Conservation (phyloP, 2,113 vertebrate genomes). For the Pitta sordida region DNA sequence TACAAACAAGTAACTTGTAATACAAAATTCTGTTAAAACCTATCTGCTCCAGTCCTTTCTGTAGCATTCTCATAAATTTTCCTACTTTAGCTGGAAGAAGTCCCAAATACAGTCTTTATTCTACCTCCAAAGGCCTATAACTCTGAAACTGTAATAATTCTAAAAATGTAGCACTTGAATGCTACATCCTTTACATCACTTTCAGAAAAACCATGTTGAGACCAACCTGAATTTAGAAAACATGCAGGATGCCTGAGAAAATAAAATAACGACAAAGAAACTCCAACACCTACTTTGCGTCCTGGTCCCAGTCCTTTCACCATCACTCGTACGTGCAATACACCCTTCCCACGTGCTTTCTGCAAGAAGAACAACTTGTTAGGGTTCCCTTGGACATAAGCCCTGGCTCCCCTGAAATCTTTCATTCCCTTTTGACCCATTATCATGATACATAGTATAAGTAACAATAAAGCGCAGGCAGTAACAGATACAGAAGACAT, state of each 20-base stretch:
- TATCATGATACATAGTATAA: background rate
- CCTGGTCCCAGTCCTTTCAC: constrained; percentile 94
- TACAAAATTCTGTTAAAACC: background rate
- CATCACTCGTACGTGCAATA: constrained; percentile 83
- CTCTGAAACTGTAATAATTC: background rate
- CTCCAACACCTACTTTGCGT: constrained; percentile 78
- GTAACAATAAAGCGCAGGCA: background rate
- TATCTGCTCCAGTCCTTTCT: background rate
- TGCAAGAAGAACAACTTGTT: constrained; percentile 52
- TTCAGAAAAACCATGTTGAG: background rate
- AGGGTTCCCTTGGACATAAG: background rate
- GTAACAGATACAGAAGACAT: background rate
- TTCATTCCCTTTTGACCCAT: background rate
- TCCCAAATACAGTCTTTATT: background rate
- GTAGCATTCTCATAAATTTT: background rate
- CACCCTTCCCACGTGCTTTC: constrained; percentile 86
- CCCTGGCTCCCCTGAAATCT: background rate
- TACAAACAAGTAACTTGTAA: background rate
- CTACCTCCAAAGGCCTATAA: background rate
- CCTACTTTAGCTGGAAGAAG: background rate
- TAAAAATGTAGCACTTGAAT: background rate
- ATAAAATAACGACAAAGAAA: background rate
- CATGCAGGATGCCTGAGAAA: background rate
- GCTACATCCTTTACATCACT: background rate
- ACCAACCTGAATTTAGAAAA: background rate